phyloP scores from a whole-genome alignment of 2,113 vertebrate genomes.

The Condylura cristata region DNA sequence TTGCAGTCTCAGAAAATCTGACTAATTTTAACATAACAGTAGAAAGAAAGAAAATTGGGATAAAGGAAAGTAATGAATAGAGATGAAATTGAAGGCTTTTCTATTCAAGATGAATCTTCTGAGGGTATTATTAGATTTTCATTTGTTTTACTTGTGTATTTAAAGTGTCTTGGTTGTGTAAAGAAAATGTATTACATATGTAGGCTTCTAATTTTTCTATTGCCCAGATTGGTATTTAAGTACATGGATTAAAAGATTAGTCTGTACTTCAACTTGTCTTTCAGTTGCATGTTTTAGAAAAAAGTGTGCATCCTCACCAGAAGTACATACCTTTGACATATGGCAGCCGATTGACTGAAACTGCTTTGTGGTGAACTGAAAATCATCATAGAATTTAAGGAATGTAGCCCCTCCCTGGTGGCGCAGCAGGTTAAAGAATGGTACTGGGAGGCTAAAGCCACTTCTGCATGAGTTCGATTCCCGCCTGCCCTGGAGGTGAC shows the following conservation, averaged over 20 bases:
- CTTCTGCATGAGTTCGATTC: too few species aligned
- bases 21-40: neutral
- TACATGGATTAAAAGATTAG: conserved; percentile 43
- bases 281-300: conserved; percentile 13
- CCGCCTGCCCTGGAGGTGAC: too few species aligned
- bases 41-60: neutral
- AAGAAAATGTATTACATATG: neutral
- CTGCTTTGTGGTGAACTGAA: neutral
- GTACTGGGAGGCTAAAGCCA: too few species aligned
- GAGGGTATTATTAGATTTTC: neutral
- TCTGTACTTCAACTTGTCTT: conserved; percentile 33
- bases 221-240: conserved; percentile 24
- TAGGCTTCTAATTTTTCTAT: conserved; percentile 35
- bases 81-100: neutral
- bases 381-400: neutral
- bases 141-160: conserved; percentile 14
- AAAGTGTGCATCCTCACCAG: neutral
- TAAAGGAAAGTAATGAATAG: neutral
- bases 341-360: neutral
- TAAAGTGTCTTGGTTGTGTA: conserved; percentile 38
- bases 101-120: neutral
- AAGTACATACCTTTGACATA: neutral
- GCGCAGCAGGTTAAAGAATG: too few species aligned
- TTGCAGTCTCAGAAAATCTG: neutral
- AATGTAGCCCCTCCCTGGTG: too few species aligned